A percentile compares a stretch with the other conserved stretches of the same genome.
Conservation (phyloP, 2,113 vertebrate species). For the Calyptommatus sinebrachiatus region DNA sequence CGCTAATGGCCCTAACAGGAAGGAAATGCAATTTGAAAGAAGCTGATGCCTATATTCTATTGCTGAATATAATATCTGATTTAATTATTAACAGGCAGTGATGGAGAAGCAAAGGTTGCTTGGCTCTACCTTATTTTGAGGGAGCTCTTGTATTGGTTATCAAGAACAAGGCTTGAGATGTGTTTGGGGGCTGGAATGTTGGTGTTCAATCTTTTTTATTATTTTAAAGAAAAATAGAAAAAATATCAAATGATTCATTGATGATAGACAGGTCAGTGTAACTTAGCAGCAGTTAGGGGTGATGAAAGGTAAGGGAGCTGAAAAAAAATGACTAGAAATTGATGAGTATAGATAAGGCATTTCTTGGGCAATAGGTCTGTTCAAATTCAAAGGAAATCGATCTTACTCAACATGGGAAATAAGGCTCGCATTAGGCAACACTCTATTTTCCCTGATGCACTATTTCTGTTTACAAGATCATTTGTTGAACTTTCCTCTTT, state of each 20-base stretch:
- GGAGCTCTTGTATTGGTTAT: conserved; percentile 67
- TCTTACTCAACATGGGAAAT: too few species aligned
- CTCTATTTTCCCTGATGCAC: too few species aligned
- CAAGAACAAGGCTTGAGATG: conserved; percentile 55
- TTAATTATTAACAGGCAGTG: conserved; percentile 92
- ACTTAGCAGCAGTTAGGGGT: too few species aligned
- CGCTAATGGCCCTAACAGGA: conserved; percentile 91
- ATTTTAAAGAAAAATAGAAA: conserved; percentile 45
- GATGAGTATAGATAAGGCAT: neutral
- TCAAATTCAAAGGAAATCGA: too few species aligned
- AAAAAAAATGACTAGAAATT: neutral
- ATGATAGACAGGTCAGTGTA: conserved; percentile 4
- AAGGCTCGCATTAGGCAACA: too few species aligned
- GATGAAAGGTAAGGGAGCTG: neutral
- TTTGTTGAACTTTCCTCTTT: too few species aligned
- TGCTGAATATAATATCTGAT: conserved; percentile 91
- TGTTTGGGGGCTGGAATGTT: conserved; percentile 61
- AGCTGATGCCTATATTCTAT: conserved; percentile 92
- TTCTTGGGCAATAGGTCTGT: too few species aligned
- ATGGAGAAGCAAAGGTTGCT: conserved; percentile 81
- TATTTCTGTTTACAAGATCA: too few species aligned
- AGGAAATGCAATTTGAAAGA: conserved; percentile 96
- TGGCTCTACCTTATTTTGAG: conserved; percentile 66
- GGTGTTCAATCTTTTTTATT: conserved; percentile 60
- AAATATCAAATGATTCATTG: conserved; percentile 52